Percentiles rank a stretch among this genome's conserved stretches.
These are phyloP conservation scores for Capitella teleta DNA, from an alignment of 1,140 invertebrate species.

Conservation along the genomic window DNA sequence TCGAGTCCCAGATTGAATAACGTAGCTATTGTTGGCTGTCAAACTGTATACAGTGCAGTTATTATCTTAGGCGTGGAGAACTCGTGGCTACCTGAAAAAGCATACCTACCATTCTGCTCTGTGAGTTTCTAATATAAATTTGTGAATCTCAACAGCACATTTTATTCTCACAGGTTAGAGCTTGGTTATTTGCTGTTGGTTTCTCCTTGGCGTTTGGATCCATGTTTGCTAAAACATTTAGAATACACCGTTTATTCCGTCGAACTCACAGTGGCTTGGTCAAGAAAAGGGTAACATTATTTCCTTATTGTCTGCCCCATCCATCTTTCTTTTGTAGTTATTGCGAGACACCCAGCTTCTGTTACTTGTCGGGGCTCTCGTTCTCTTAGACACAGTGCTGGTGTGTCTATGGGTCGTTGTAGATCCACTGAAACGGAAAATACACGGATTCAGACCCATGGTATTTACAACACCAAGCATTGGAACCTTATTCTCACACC, in stretches of 20 bases:
- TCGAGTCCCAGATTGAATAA: slow-evolving; percentile 43
- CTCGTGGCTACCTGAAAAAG: slow-evolving; percentile 52
- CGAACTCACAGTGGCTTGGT: slow-evolving; percentile 84
- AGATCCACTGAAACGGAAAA: slow-evolving; percentile 78
- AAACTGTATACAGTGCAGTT: slow-evolving; percentile 37
- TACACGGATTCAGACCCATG: slow-evolving; percentile 67
- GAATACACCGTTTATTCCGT: slow-evolving; percentile 92
- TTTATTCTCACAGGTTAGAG: slow-evolving; percentile 57
- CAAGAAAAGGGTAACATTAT: slow-evolving; percentile 55
- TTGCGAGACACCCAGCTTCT: slow-evolving; percentile 97
- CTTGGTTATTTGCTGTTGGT: slow-evolving; percentile 91
- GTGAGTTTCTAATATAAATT: slow-evolving; percentile 48
- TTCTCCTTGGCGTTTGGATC: slow-evolving; percentile 95
- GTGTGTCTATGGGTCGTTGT: slow-evolving; percentile 94
- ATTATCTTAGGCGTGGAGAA: slow-evolving; percentile 67
- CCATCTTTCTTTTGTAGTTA: slow-evolving; percentile 50
- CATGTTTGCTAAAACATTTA: slow-evolving; percentile 98
- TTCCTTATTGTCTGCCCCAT: not conserved
- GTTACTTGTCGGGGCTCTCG: slow-evolving; percentile 88
- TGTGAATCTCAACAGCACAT: not conserved
- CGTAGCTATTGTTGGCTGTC: slow-evolving; percentile 38
- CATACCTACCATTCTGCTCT: slow-evolving; percentile 71
- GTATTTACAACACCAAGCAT: slow-evolving; percentile 15
- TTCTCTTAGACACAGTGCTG: slow-evolving; percentile 81
- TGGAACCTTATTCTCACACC: not conserved